Base-by-base conservation (phyloP, 2,113 vertebrate species). In the Antechinus stuartii region DNA sequence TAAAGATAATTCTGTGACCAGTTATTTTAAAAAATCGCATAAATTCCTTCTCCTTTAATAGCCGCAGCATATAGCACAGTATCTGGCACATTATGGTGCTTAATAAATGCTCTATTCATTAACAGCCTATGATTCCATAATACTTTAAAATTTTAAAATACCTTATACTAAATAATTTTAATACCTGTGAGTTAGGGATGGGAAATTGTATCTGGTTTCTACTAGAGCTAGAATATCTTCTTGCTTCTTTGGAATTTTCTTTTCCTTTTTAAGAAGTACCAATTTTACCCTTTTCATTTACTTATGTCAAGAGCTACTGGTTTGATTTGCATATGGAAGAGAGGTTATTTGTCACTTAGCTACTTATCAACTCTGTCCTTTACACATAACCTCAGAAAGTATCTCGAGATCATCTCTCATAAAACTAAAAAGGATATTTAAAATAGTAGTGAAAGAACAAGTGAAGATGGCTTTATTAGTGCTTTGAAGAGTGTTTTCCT, bases 351-450 rank as follows among this genome's bases (percentile, higher is more conserved):
- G 49, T 91, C 90, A 11, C 26, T 94, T 90, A 84, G 68, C 68
- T 23, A 42, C 19, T 84, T 42, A 84, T 84, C 92, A 91, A 90
- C 61, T n/a, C 95, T 89, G 3, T 84, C 42, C 68, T 94, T 95
- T 68, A 95, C 16, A 92, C 95, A 93, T n/a, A 57, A 50, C 47
- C 16, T 95, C 35, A 54, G 54, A 55, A 91, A 95, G 93, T 90
- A 23, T 84, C 12, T 84, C 91, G 95, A 96, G 96, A 95, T 90
- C 56, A 91, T 47, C 46, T 10, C 91, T 57, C 93, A n/a, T 92
- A 27, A 84, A 46, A 93, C 90, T n/a, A 42, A 96, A 23, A 27
- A 12, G 94, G 93, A 95, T 90, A 7, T 91, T 94, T 92, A 95
- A 95, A 95, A 92, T 42, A 42, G 23, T 23, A 84, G 19, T 84